Conservation (phyloP, 2,113 vertebrate species). For the Burhinus bistriatus region DNA sequence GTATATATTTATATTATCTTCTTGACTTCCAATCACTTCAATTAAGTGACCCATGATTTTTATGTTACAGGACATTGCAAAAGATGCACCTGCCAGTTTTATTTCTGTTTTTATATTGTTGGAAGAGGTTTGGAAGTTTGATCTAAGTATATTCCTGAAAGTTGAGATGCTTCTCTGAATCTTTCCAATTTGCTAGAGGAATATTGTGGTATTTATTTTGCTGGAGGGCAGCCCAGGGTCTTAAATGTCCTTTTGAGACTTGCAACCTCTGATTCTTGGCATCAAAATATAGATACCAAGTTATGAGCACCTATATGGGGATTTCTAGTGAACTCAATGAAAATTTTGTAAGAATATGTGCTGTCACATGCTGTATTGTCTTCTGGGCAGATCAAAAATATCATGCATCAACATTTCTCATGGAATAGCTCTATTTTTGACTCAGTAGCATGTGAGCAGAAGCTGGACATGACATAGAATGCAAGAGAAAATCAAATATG, state of each 20-base stretch:
- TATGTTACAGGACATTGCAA: not conserved
- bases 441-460: not conserved
- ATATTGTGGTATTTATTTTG: not conserved
- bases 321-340: not conserved
- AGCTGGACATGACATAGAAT: constrained; percentile 40
- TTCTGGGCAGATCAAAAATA: constrained; percentile 29
- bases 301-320: not conserved
- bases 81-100: constrained; percentile 55
- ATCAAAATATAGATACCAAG: not conserved
- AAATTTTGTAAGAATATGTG: not conserved
- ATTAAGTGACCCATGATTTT: not conserved
- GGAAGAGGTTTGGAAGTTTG: constrained; percentile 38
- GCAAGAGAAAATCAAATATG: not conserved
- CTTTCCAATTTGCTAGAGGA: constrained; percentile 1
- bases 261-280: constrained; percentile 24
- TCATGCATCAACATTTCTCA: not conserved
- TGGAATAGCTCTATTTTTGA: constrained; percentile 44
- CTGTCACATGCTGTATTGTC: constrained; percentile 29
- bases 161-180: constrained; percentile 12
- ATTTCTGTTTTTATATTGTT: constrained; percentile 9
- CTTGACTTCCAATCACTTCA: constrained; percentile 21
- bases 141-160: not conserved
- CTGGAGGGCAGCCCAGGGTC: not conserved
- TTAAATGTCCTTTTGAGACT: constrained; percentile 11
- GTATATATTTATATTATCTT: constrained; percentile 12